Evolutionary conservation across 1,140 invertebrate species (phyloP).

Genomic region (Phymastichus coffea): DNA sequence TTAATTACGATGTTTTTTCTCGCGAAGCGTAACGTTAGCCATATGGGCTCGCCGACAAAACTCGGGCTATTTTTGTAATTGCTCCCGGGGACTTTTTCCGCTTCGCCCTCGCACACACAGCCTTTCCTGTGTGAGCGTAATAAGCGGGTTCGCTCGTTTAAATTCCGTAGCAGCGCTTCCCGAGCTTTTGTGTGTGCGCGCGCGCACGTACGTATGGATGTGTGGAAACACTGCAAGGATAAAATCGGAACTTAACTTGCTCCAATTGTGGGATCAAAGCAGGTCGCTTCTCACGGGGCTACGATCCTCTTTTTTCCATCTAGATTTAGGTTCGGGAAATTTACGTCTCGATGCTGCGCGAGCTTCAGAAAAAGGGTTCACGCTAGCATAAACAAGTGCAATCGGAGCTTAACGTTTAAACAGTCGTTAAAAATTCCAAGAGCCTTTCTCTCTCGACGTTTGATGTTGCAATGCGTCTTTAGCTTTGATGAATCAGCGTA

Average conservation of each 20-base stretch:
- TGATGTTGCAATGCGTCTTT: not conserved
- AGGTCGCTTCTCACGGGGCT: not conserved
- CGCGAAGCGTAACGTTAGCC: too few species aligned
- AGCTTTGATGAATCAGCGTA: too few species aligned
- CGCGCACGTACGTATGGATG: too few species aligned
- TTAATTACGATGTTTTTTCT: not conserved
- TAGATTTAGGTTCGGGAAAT: not conserved
- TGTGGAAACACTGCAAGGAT: too few species aligned
- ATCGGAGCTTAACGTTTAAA: not conserved
- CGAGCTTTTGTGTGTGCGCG: not conserved
- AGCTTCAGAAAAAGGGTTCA: not conserved
- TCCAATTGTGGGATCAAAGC: conserved; percentile 2
- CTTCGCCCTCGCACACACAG: too few species aligned
- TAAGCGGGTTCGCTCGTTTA: not conserved
- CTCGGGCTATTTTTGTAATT: conserved; percentile 1
- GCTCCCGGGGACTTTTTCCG: not conserved
- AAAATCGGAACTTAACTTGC: too few species aligned
- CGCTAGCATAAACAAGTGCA: not conserved
- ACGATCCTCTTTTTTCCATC: not conserved
- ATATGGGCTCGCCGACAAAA: too few species aligned
- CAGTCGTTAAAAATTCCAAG: not conserved
- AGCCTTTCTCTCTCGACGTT: not conserved
- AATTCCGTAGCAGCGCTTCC: too few species aligned
- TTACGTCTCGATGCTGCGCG: not conserved
- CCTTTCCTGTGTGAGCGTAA: too few species aligned